phyloP scores from a whole-genome alignment of 2,113 vertebrate species.

The Neofelis nebulosa region DNA sequence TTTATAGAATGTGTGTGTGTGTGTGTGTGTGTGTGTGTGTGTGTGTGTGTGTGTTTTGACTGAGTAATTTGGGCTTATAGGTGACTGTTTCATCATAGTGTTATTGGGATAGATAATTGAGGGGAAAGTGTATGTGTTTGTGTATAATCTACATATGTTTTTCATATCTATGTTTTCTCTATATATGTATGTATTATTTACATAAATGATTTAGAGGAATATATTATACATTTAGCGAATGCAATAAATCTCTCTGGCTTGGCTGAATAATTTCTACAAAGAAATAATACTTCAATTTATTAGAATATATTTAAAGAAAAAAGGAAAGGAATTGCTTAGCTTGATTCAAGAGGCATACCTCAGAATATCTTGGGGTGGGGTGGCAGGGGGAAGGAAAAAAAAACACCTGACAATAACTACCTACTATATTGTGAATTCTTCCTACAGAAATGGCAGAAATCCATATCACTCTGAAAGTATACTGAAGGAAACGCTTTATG shows the following conservation, averaged over 20 bases:
- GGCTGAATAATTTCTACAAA: neutral
- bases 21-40: neutral
- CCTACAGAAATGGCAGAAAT: neutral
- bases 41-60: neutral
- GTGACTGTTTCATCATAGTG: neutral
- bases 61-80: neutral
- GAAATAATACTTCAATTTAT: neutral
- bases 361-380: neutral
- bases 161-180: neutral
- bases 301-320: neutral
- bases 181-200: neutral
- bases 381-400: neutral
- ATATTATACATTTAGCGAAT: neutral
- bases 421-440: conserved; percentile 29
- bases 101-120: neutral
- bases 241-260: neutral
- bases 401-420: neutral
- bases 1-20: neutral
- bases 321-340: neutral
- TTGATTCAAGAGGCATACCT: neutral
- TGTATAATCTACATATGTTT: neutral
- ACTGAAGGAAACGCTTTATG: neutral
- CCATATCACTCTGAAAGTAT: neutral
- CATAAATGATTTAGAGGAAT: neutral
- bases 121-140: neutral